Percentiles rank a stretch among this genome's conserved stretches.
Conservation (phyloP, 2,113 vertebrate genomes). For the Oxygymnocypris stewartii region DNA sequence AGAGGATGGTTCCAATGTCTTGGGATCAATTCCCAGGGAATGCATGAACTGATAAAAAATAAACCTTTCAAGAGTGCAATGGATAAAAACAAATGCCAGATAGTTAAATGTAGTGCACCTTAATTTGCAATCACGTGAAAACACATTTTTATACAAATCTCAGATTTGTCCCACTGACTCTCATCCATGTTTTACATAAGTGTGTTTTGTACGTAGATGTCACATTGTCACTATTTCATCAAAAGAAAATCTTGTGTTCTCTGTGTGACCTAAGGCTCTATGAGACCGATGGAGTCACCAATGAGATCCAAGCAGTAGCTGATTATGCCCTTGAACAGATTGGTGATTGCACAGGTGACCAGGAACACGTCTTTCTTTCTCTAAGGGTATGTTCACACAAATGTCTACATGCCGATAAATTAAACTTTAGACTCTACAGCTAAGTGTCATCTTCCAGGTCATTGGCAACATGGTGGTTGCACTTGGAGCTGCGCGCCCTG, state of each 20-base stretch:
- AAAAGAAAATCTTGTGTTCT: neutral
- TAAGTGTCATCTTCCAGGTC: constrained; percentile 70
- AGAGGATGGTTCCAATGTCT: neutral
- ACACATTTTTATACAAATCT: neutral
- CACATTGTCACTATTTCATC: neutral
- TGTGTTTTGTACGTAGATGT: neutral
- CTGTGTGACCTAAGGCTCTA: constrained; percentile 76
- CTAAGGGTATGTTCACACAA: constrained; percentile 76
- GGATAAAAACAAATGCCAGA: neutral
- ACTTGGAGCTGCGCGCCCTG: constrained; percentile 76
- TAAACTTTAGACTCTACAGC: neutral
- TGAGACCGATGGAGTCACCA: constrained; percentile 68
- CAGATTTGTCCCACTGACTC: neutral
- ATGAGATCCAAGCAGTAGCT: constrained; percentile 80
- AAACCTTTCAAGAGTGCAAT: neutral
- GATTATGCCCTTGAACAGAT: constrained; percentile 80
- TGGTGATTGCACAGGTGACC: constrained; percentile 83
- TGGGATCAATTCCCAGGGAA: neutral
- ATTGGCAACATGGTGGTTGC: constrained; percentile 89
- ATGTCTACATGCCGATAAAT: neutral
- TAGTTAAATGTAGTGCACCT: neutral
- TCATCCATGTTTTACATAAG: neutral
- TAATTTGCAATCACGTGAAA: neutral
- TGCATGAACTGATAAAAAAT: neutral
- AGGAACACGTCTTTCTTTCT: constrained; percentile 82